Evolutionary conservation across 92 coral and sea anemone genomes (phyloP).

Genomic region (Zoanthus sociatus): DNA sequence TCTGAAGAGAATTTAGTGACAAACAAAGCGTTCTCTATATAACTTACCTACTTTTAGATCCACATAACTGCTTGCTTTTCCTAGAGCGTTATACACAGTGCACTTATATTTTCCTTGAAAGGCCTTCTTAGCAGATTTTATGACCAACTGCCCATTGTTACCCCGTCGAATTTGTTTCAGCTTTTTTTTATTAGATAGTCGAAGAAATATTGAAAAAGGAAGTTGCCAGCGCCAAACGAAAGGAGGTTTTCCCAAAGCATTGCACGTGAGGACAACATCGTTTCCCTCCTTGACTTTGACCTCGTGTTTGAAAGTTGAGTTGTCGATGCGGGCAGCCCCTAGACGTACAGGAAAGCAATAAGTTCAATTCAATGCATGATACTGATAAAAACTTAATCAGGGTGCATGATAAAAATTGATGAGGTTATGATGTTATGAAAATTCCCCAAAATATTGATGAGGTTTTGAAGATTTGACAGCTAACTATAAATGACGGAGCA

Average conservation of each 20-base stretch:
- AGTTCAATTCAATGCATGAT: neutral
- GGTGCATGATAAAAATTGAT: too few species aligned
- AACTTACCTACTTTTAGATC: slow-evolving; percentile 33
- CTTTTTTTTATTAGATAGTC: neutral
- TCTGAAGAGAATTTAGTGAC: neutral
- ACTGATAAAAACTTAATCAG: too few species aligned
- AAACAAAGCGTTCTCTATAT: neutral
- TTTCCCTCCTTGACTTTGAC: slow-evolving; percentile 25
- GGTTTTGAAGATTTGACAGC: too few species aligned
- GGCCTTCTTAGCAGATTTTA: slow-evolving; percentile 32
- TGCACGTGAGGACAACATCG: slow-evolving; percentile 19
- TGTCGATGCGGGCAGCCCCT: slow-evolving; percentile 39
- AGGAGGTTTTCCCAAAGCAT: slow-evolving; percentile 34
- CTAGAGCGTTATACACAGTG: slow-evolving; percentile 24
- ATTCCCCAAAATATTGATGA: too few species aligned
- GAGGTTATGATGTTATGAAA: too few species aligned
- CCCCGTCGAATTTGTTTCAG: slow-evolving; percentile 28
- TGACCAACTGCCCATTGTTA: slow-evolving; percentile 2
- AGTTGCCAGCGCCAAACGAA: slow-evolving; percentile 11
- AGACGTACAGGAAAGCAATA: neutral
- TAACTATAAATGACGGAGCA: too few species aligned
- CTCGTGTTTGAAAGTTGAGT: neutral
- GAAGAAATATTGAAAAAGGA: slow-evolving; percentile 7
- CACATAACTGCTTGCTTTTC: neutral
- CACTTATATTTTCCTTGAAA: slow-evolving; percentile 45